A percentile compares a stretch with the other conserved stretches of the same genome.
Conservation (phyloP, 2,113 vertebrate genomes). For the Pseudonaja textilis region DNA sequence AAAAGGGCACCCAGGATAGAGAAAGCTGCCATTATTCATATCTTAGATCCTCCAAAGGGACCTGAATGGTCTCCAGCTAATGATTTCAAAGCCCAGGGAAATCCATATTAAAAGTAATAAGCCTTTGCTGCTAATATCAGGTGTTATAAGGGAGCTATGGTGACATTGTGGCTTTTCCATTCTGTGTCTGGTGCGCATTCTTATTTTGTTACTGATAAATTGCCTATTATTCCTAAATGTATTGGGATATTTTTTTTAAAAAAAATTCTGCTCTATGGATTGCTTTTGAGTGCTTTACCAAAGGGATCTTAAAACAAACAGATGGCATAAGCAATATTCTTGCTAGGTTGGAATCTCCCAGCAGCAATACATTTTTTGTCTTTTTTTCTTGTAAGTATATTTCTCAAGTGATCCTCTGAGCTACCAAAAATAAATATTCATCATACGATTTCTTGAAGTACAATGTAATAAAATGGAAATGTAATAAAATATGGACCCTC, state of each 20-base stretch:
- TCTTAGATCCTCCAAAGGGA: background rate
- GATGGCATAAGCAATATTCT: background rate
- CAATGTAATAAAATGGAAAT: fast-evolving
- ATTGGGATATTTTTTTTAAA: background rate
- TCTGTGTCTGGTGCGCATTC: background rate
- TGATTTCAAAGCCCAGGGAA: background rate
- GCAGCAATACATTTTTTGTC: background rate
- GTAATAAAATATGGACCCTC: background rate
- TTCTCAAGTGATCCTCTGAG: background rate
- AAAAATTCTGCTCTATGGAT: background rate
- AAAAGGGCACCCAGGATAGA: no score
- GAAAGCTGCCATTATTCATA: no score
- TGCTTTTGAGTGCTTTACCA: conserved; percentile 2
- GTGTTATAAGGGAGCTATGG: background rate
- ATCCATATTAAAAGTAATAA: background rate
- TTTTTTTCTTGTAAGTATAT: fast-evolving
- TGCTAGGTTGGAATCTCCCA: no score
- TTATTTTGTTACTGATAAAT: background rate
- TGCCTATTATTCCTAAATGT: background rate
- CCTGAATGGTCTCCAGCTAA: background rate
- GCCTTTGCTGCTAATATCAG: background rate
- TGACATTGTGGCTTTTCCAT: background rate
- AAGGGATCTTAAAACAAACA: conserved; percentile 18
- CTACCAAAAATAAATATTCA: background rate
- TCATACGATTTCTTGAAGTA: background rate